Base-by-base conservation (phyloP, 1,140 invertebrate genomes). In the Drosophila ironensis region DNA sequence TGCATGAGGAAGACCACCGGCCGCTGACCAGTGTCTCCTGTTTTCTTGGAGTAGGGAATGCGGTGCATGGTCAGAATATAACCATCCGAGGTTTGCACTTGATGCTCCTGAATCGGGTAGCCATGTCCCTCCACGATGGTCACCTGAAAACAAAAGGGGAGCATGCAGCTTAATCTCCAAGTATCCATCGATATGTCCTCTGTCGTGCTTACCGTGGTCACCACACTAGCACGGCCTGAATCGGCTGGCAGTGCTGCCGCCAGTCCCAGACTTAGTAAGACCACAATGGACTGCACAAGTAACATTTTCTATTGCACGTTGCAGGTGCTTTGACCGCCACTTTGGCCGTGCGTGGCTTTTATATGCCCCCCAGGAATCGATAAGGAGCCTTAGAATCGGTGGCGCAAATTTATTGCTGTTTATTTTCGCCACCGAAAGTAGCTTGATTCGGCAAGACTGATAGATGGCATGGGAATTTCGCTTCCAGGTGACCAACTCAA, bases 31-130 rank as follows among this genome's bases (percentile, higher is more conserved):
- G 22, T 19, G n/a, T 59, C 6, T 0, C 67, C 74, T 0, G 54
- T 75, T 8, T 66, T 41, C 17, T 72, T 80, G 0, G 72, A 88
- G 7, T 90, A 90, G 1, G 93, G 92, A 33, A 95, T 93, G 67
- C 94, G 90, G 88, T 95, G 93, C 67, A 95, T 74, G 37, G 93
- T 92, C 8, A 96, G 88, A 20, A 94, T 91, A 89, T 96, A 96
- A 4, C 93, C 94, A 90, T 96, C 95, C 22, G 92, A 88, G 3
- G 95, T 95, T 51, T 91, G 92, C 11, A 94, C 92, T 1, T 91
- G 76, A 82, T 96, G 94, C 37, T 91, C 92, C 81, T 96, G 93
- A 2, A 92, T 89, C 1, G 91, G 91, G 76, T 95, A 95, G 20
- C 93, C 94, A 63, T 56, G 69, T 14, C 53, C 41, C 22, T 53